These are phyloP conservation scores for Borostomias antarcticus DNA, from an alignment of 2,797 vertebrate species.

Conservation along the genomic window DNA sequence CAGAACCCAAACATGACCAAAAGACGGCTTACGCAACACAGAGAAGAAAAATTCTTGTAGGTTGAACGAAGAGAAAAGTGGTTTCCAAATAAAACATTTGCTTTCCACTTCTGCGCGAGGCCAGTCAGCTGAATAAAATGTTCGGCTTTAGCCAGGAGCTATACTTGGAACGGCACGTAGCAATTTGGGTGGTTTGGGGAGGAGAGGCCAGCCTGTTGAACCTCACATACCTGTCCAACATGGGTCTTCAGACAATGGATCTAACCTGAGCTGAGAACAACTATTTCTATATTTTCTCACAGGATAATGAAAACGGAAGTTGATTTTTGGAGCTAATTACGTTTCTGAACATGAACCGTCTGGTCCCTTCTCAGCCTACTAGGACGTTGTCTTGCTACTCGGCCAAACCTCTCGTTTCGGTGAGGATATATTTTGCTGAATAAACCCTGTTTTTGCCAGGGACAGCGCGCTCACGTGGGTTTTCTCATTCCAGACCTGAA, in stretches of 20 bases:
- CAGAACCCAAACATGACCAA: slow-evolving; percentile 26
- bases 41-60: slow-evolving; percentile 46
- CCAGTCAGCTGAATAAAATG: slow-evolving; percentile 43
- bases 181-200: slow-evolving; percentile 29
- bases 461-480: too few relatives aligned
- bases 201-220: slow-evolving; percentile 10
- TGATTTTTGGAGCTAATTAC: too few relatives aligned
- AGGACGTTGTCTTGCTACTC: too few relatives aligned
- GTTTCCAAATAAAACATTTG: slow-evolving; percentile 60
- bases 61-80: slow-evolving; percentile 44
- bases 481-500: neutral
- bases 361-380: too few relatives aligned
- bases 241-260: neutral
- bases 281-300: too few relatives aligned
- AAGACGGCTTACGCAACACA: slow-evolving; percentile 13
- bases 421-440: too few relatives aligned
- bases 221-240: slow-evolving; percentile 18
- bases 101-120: slow-evolving; percentile 29
- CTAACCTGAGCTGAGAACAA: slow-evolving; percentile 5
- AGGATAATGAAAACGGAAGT: too few relatives aligned
- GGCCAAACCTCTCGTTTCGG: too few relatives aligned
- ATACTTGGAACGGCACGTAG: slow-evolving; percentile 52
- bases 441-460: too few relatives aligned
- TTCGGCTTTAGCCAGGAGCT: slow-evolving; percentile 31
- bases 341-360: too few relatives aligned